Percentiles rank a stretch among this genome's conserved stretches.
phyloP scores from a whole-genome alignment of 2,888 invertebrate species.

The Drosophila setosimentum region DNA sequence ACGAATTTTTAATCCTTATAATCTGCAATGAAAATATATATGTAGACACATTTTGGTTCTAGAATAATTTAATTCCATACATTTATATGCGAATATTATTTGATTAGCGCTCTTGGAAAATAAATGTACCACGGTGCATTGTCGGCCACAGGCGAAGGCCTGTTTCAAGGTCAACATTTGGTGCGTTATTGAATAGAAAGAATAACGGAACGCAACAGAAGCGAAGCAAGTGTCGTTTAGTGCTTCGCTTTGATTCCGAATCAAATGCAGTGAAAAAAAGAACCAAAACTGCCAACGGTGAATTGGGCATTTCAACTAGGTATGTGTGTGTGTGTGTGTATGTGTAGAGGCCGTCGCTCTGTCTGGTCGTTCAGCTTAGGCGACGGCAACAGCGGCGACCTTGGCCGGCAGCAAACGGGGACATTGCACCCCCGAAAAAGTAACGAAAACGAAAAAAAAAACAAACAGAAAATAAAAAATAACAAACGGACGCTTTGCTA shows the following conservation, averaged over 20 bases:
- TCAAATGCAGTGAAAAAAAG: constrained; percentile 18
- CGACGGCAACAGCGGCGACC: constrained; percentile 33
- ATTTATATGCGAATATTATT: not conserved
- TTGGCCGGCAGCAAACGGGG: constrained; percentile 42
- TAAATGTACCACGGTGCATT: constrained; percentile 34
- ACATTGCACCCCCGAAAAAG: constrained; percentile 42
- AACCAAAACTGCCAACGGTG: constrained; percentile 33
- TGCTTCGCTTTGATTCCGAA: constrained; percentile 14
- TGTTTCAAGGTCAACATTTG: constrained; percentile 68
- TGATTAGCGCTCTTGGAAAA: not conserved
- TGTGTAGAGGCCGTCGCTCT: constrained; percentile 45
- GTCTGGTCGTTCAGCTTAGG: constrained; percentile 38
- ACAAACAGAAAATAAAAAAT: not conserved
- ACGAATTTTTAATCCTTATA: not conserved
- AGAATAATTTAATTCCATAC: not conserved
- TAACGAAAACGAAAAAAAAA: constrained; percentile 2
- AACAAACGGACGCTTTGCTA: constrained; percentile 2
- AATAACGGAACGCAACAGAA: constrained; percentile 11
- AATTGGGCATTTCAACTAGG: constrained; percentile 54
- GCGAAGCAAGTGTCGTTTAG: constrained; percentile 17
- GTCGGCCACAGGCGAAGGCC: constrained; percentile 39
- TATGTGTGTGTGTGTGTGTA: not conserved
- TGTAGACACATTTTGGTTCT: not conserved
- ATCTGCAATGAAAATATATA: not conserved
- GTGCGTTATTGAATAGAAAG: constrained; percentile 21